Conservation (phyloP, 2,888 invertebrate species). For the Salpingus planirostris region DNA sequence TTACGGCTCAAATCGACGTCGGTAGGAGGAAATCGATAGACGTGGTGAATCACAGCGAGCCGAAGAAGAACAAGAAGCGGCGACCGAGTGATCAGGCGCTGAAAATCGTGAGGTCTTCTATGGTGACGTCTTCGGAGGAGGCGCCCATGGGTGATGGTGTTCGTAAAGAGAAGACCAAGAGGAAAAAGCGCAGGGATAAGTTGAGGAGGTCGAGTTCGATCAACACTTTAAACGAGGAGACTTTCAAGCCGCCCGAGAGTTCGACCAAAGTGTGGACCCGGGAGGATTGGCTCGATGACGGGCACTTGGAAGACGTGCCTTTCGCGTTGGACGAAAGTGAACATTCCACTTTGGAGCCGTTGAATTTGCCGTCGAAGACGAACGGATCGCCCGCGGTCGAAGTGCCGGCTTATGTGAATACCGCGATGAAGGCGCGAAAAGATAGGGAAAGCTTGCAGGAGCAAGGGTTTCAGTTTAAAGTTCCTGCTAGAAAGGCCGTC, state of each 20-base stretch:
- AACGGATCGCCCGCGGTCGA: slow-evolving; percentile 13
- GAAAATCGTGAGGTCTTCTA: slow-evolving; percentile 40
- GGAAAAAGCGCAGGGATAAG: slow-evolving; percentile 18
- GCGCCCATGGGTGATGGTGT: slow-evolving; percentile 16
- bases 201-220: slow-evolving; percentile 26
- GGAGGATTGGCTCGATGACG: slow-evolving; percentile 26
- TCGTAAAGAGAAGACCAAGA: slow-evolving; percentile 14
- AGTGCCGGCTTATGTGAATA: slow-evolving; percentile 38
- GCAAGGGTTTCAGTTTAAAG: slow-evolving; percentile 3
- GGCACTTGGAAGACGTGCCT: slow-evolving; percentile 31
- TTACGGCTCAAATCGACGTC: slow-evolving; percentile 30
- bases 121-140: slow-evolving; percentile 6
- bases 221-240: slow-evolving; percentile 23
- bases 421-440: slow-evolving; percentile 37
- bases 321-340: slow-evolving; percentile 39
- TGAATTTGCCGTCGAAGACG: slow-evolving; percentile 20
- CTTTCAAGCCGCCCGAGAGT: slow-evolving; percentile 6
- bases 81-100: slow-evolving; percentile 70
- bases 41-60: slow-evolving; percentile 49
- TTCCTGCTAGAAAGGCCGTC: slow-evolving; percentile 27
- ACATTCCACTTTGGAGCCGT: slow-evolving; percentile 31
- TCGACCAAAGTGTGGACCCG: slow-evolving; percentile 17
- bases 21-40: slow-evolving; percentile 57
- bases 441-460: slow-evolving; percentile 25
- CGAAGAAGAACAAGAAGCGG: slow-evolving; percentile 51